phyloP scores from a whole-genome alignment of 2,888 invertebrate species.

The Toxonevra muliebris region DNA sequence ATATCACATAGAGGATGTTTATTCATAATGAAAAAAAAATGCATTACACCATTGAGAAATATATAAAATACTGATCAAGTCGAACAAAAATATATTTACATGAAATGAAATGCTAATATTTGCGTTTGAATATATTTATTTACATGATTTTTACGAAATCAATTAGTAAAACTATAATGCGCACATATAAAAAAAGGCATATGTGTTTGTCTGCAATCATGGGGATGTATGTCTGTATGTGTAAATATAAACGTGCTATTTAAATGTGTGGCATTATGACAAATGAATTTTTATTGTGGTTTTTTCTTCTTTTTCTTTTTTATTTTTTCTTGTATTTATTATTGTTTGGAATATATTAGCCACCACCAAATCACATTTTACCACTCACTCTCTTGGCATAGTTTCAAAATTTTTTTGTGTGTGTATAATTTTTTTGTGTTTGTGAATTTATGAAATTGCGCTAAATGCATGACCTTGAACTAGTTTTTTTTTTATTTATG shows the following conservation, averaged over 20 bases:
- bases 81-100: too few relatives aligned
- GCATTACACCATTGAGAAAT: too few relatives aligned
- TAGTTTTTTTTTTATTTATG: conserved; percentile 46
- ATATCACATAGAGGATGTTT: too few relatives aligned
- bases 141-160: conserved; percentile 40
- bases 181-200: neutral
- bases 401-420: neutral
- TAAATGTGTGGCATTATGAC: neutral
- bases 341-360: neutral
- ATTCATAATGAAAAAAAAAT: too few relatives aligned
- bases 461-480: conserved; percentile 55
- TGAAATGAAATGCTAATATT: conserved; percentile 44
- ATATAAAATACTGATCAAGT: too few relatives aligned
- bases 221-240: neutral
- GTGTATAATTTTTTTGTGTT: neutral
- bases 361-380: neutral
- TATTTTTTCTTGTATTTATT: neutral
- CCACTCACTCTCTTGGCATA: neutral
- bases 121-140: conserved; percentile 36
- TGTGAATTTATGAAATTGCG: conserved; percentile 31
- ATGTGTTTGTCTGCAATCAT: neutral
- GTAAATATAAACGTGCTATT: neutral
- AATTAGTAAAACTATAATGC: conserved; percentile 42
- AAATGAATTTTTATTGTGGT: neutral
- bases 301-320: neutral